These are phyloP conservation scores for Strigamia maritima DNA, from an alignment of 2,888 invertebrate species.

Conservation along the genomic window DNA sequence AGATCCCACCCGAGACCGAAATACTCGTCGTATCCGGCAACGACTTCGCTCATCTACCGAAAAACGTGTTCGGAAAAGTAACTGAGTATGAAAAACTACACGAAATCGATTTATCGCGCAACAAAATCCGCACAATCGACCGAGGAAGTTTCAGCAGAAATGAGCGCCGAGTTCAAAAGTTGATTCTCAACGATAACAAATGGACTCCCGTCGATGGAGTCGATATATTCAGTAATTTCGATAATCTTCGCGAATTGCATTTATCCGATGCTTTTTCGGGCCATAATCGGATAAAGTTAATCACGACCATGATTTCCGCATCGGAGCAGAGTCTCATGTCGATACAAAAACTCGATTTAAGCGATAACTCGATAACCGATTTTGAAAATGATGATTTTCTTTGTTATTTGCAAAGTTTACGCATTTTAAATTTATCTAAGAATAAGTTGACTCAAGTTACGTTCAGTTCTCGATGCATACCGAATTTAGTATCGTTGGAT, in stretches of 20 bases:
- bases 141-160: neutral
- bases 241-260: neutral
- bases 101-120: conserved; percentile 9
- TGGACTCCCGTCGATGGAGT: neutral
- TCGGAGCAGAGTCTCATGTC: neutral
- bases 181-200: neutral
- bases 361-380: neutral
- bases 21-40: neutral
- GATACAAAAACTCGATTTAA: neutral
- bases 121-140: neutral
- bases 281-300: neutral
- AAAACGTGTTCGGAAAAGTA: neutral
- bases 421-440: neutral
- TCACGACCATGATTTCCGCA: neutral
- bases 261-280: neutral
- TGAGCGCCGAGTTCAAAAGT: neutral
- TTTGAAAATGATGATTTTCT: neutral
- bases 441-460: neutral
- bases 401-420: neutral
- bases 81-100: neutral
- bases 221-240: neutral
- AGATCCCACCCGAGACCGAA: neutral
- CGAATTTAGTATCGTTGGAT: neutral
- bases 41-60: neutral
- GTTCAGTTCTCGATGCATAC: neutral